Conservation (phyloP, 2,797 vertebrate species). For the Muraenolepis orangiensis region DNA sequence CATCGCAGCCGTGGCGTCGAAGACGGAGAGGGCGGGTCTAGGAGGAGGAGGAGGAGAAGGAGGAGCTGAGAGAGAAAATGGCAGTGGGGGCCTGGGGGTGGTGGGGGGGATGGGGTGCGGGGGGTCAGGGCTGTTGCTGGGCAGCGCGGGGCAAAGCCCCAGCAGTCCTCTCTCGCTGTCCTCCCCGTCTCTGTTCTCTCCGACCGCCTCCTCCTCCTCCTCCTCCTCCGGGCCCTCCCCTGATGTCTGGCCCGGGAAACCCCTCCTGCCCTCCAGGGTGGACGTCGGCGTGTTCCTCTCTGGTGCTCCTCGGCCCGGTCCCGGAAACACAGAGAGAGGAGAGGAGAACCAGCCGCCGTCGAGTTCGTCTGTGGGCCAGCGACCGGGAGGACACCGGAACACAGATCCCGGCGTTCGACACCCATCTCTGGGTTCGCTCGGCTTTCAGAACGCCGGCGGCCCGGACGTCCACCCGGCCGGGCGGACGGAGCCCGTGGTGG, state of each 20-base stretch:
- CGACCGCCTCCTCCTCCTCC: conserved; percentile 57
- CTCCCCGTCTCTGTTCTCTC: conserved; percentile 54
- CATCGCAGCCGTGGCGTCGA: conserved; percentile 41
- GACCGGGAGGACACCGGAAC: background rate
- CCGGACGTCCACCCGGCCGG: conserved; percentile 22
- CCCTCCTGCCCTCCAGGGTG: background rate
- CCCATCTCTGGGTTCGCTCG: background rate
- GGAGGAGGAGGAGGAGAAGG: conserved; percentile 64
- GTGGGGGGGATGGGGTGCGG: conserved; percentile 39
- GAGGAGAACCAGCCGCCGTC: conserved; percentile 22
- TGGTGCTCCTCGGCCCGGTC: conserved; percentile 40
- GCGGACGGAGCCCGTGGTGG: conserved; percentile 30
- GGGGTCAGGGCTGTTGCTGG: conserved; percentile 35
- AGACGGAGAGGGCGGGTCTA: conserved; percentile 63
- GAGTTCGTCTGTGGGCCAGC: background rate
- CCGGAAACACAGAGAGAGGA: too few relatives aligned
- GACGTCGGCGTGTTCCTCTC: conserved; percentile 50
- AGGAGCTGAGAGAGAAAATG: conserved; percentile 25
- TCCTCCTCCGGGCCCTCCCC: conserved; percentile 59
- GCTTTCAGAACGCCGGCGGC: conserved; percentile 7
- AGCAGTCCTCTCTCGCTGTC: conserved; percentile 61
- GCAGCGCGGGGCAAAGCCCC: conserved; percentile 71
- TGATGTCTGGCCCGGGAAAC: conserved; percentile 52
- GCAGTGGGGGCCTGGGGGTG: conserved; percentile 62
- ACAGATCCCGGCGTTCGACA: background rate